Base-by-base conservation (phyloP, 1,140 invertebrate genomes). In the Ooceraea biroi region DNA sequence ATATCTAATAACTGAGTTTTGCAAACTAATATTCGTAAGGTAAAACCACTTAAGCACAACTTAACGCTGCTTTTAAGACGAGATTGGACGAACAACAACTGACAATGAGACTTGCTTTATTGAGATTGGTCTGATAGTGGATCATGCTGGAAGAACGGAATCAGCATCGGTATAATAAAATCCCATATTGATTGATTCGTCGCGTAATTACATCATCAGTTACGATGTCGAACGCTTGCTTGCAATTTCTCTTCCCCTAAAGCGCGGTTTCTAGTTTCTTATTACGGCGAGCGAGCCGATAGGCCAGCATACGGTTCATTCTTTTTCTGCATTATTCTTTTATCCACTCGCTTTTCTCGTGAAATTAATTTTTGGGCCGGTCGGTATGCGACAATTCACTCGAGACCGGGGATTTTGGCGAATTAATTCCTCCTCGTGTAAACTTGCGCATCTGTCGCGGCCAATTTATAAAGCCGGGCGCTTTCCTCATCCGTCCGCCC, bases 401-500 rank as follows among this genome's bases (percentile, higher is more conserved):
- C 65, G 65, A 78, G 76, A 69, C 36, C 22, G 22, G n/a, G 50
- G 36, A 80, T 80, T 80, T 57, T 80, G 19, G 27, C 76, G 36
- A 71, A 80, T 80, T 80, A 80, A 80, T 36, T 36, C 50, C 50
- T 58, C 5, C 44, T 50, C 65, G 65, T 80, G 76, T 71, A 80
- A 71, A 80, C 27, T 71, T 36, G 65, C 25, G 65, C 76, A 80
- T 80, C 76, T 80, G 65, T 80, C 65, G 76, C 36, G 66, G 65
- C 36, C 65, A 80, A 80, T 80, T 71, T 69, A 71, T 3, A 80
- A 80, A 80, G 65, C n/a, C n/a, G n/a, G n/a, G n/a, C n/a, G n/a
- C n/a, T n/a, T n/a, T n/a, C n/a, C n/a, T n/a, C n/a, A 69, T 65
- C 69, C 50, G 76, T 69, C 69, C 57, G 50, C 36, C 63, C 41